Percentiles rank a stretch among this genome's conserved stretches.
phyloP scores from a whole-genome alignment of 2,888 invertebrate genomes.

The Petrolisthes cinctipes region DNA sequence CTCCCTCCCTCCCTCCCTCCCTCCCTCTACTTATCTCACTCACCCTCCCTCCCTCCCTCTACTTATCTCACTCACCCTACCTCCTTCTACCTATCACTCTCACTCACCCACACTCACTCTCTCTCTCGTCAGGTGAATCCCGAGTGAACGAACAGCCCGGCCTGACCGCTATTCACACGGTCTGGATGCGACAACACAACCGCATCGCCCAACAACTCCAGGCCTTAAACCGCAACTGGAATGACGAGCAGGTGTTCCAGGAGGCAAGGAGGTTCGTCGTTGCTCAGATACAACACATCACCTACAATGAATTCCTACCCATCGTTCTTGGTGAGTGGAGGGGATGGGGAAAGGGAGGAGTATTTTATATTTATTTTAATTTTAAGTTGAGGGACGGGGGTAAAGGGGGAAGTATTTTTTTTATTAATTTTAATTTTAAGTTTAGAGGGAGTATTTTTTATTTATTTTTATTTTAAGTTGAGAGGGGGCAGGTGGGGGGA shows the following conservation, averaged over 20 bases:
- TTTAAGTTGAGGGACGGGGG: background rate
- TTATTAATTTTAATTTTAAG: background rate
- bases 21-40: background rate
- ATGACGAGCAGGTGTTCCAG: conserved; percentile 73
- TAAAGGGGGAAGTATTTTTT: background rate
- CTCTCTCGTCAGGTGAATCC: conserved; percentile 69
- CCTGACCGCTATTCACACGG: conserved; percentile 80
- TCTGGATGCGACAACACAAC: conserved; percentile 74
- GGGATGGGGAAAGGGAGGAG: background rate
- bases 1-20: background rate
- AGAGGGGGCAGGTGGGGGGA: background rate
- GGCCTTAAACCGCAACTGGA: conserved; percentile 72
- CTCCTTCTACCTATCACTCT: too few species aligned
- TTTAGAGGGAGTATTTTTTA: background rate
- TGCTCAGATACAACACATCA: conserved; percentile 74
- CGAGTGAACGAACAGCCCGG: conserved; percentile 75
- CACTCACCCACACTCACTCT: background rate
- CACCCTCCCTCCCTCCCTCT: background rate
- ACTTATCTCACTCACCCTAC: background rate
- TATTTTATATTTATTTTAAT: background rate
- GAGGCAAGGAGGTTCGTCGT: conserved; percentile 73
- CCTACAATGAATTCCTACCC: conserved; percentile 74
- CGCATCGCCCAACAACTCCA: conserved; percentile 70
- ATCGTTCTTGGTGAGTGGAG: conserved; percentile 70
- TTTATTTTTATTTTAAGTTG: background rate